A percentile compares a stretch with the other conserved stretches of the same genome.
phyloP scores from a whole-genome alignment of 2,113 vertebrate species.

The Vulpes vulpes region DNA sequence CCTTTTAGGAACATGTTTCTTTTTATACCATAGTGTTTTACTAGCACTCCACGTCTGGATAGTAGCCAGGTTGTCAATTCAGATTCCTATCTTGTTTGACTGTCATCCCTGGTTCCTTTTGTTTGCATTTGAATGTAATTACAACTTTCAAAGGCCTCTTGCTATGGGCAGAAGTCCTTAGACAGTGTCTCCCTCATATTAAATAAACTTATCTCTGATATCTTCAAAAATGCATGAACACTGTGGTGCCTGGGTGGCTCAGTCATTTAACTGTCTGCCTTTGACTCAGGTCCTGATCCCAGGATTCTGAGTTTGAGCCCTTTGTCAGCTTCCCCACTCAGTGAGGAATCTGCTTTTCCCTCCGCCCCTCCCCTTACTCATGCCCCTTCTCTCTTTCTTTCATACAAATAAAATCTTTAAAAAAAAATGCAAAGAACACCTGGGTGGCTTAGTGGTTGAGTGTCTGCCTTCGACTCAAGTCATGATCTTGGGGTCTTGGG shows the following conservation, averaged over 20 bases:
- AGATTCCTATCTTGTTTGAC: neutral
- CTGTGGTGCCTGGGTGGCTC: neutral
- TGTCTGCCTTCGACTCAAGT: no score
- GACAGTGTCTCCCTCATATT: neutral
- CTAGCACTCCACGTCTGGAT: neutral
- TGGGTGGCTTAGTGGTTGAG: no score
- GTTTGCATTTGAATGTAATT: neutral
- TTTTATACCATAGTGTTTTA: neutral
- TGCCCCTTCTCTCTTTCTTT: no score
- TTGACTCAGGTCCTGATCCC: neutral
- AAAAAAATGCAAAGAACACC: no score
- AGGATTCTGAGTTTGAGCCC: neutral
- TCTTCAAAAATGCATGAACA: neutral
- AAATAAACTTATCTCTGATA: neutral
- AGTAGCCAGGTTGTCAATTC: neutral
- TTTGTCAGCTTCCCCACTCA: neutral
- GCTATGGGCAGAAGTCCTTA: neutral
- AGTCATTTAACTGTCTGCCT: neutral
- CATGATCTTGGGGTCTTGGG: no score
- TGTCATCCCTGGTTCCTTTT: neutral
- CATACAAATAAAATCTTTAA: no score
- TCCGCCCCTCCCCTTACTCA: neutral
- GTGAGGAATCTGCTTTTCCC: neutral
- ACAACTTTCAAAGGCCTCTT: neutral
- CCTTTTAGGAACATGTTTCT: neutral